Conservation (phyloP, 2,113 vertebrate genomes). For the Nothobranchius kuhntae region DNA sequence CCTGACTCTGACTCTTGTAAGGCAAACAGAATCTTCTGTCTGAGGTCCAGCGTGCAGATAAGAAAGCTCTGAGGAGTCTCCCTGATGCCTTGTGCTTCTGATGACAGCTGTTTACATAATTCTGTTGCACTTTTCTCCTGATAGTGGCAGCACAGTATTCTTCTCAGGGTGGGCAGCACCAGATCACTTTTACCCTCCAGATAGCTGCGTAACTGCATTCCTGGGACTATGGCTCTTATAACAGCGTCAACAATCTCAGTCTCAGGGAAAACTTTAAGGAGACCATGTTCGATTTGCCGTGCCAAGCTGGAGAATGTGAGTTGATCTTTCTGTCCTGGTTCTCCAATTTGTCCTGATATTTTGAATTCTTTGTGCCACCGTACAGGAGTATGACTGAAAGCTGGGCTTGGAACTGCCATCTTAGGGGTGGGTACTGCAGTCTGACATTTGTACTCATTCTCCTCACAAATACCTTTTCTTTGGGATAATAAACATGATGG, state of each 20-base stretch:
- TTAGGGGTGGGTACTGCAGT: no score
- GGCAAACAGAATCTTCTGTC: background rate
- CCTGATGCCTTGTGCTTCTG: background rate
- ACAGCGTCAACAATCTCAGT: background rate
- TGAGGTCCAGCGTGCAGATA: background rate
- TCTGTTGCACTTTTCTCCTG: background rate
- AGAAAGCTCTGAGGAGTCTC: conserved; percentile 5
- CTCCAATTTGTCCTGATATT: no score
- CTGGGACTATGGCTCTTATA: background rate
- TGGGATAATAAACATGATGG: background rate
- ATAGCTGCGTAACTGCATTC: conserved; percentile 3
- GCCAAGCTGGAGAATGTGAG: background rate
- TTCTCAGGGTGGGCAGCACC: background rate
- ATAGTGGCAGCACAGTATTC: background rate
- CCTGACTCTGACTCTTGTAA: conserved; percentile 7
- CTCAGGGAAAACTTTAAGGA: background rate
- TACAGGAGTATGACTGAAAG: no score
- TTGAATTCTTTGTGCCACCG: no score
- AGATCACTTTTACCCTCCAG: background rate
- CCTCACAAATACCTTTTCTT: background rate
- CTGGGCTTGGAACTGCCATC: no score
- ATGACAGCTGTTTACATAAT: background rate
- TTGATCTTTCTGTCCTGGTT: no score
- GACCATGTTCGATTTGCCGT: background rate
- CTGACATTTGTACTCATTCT: background rate